Base-by-base conservation (phyloP, 2,888 invertebrate genomes). In the Sphecodes monilicornis region DNA sequence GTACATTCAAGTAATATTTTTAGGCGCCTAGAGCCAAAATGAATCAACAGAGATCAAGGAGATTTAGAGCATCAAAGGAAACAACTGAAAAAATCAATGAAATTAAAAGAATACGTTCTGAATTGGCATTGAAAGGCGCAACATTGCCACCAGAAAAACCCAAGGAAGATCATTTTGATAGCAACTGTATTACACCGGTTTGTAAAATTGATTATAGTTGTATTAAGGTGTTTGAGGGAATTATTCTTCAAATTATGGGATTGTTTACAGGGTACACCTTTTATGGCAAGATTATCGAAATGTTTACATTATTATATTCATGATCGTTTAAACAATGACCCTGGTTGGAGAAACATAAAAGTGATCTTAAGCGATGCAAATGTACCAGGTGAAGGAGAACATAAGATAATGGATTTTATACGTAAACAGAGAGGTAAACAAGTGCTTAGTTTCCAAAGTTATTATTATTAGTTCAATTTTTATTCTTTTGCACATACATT, bases 341-440 rank as follows among this genome's bases (percentile, higher is more conserved):
- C 99, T 3, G 99, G 98, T 0, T 99, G 99, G 99, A 97, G 97
- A 91, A 97, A 97, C 64, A 97, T 99, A 86, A 98, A 99, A 95
- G 97, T 98, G 13, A 98, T 99, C 91, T 96, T 99, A n/a, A 99
- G 99, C 3, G 99, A 99, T 95, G 99, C 99, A 1, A 99, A 99
- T 95, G 99, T 98, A 8, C 99, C 99, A 0, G 99, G 99, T 10
- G 99, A 99, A 95, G 99, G 99, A 0, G 99, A 99, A 95, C 99
- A 99, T 95, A 99, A 99, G 95, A 99, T 99, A 91, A 99, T 99
- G 99, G 99, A 99, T 95, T 99, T 97, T 94, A 99, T 99, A 90
- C 96, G 99, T n/a, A 97, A 97, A 91, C 99, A 99, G 95, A 97
- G 99, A 95, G 97, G 97, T 97, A 94, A 92, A 80, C 86, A 66